These are phyloP conservation scores for Tetramorium parvispinum DNA, from an alignment of 1,140 invertebrate species.

Conservation along the genomic window DNA sequence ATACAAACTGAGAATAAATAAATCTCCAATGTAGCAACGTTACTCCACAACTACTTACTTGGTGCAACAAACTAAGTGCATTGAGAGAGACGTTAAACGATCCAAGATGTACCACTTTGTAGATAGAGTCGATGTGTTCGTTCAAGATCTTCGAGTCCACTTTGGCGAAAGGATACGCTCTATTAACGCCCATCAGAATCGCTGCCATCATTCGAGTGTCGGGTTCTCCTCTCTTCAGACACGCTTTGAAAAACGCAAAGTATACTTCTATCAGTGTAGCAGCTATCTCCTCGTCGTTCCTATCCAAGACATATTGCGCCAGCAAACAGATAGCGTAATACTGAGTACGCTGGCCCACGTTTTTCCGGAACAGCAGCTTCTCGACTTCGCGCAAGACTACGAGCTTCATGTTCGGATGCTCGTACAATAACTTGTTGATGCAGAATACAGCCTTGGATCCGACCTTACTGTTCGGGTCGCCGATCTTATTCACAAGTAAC, in stretches of 20 bases:
- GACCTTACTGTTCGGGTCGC: constrained; percentile 95
- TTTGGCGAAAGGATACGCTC: constrained; percentile 93
- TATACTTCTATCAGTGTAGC: constrained; percentile 95
- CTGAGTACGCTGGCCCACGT: constrained; percentile 94
- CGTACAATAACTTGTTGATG: constrained; percentile 93
- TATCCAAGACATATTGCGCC: constrained; percentile 91
- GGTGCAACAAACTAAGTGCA: constrained; percentile 94
- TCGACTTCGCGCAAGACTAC: constrained; percentile 96
- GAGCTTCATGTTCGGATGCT: constrained; percentile 96
- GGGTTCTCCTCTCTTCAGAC: constrained; percentile 95
- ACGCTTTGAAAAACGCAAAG: constrained; percentile 97
- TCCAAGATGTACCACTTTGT: constrained; percentile 94
- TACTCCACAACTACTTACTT: constrained; percentile 86
- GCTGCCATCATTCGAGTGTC: constrained; percentile 97
- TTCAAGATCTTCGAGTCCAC: constrained; percentile 86
- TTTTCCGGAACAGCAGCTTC: constrained; percentile 94
- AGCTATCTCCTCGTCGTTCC: constrained; percentile 92
- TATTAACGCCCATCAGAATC: constrained; percentile 94
- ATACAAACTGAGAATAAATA: constrained; percentile 18
- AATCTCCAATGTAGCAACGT: constrained; percentile 25
- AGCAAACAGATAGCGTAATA: constrained; percentile 98
- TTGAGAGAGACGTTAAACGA: constrained; percentile 94
- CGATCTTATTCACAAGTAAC: constrained; percentile 97
- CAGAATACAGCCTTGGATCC: constrained; percentile 95
- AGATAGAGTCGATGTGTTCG: constrained; percentile 93